Conservation (phyloP, 1,140 invertebrate species). For the Fopius arisanus region DNA sequence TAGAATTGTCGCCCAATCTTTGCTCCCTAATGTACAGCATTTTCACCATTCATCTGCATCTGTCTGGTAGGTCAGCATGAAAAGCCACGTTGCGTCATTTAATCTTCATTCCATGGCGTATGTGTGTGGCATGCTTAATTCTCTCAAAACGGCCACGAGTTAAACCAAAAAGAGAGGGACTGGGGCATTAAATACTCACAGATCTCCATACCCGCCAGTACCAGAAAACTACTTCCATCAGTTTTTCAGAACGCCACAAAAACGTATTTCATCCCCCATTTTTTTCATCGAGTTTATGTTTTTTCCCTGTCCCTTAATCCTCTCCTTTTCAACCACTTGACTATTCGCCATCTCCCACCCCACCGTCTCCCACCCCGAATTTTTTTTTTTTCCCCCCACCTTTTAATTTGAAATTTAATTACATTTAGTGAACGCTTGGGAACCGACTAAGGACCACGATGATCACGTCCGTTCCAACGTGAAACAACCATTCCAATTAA, state of each 20-base stretch:
- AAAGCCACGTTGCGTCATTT: slow-evolving; percentile 8
- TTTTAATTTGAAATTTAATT: slow-evolving; percentile 12
- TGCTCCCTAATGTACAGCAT: background rate
- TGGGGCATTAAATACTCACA: background rate
- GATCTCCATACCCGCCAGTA: background rate
- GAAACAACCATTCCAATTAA: slow-evolving; percentile 14
- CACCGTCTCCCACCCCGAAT: no score
- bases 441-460: background rate
- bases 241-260: background rate
- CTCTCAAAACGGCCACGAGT: background rate
- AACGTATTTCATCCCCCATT: background rate
- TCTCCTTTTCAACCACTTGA: background rate
- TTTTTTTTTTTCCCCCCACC: background rate
- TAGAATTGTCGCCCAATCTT: background rate
- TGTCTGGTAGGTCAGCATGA: background rate
- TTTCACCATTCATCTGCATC: background rate
- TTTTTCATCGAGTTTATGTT: background rate
- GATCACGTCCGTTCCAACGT: slow-evolving; percentile 1
- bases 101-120: slow-evolving; percentile 1
- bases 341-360: background rate
- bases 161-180: background rate
- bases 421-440: background rate
- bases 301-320: background rate
- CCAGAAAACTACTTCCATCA: background rate
- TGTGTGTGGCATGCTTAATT: slow-evolving; percentile 18